Percentiles rank a stretch among this genome's conserved stretches.
phyloP scores from a whole-genome alignment of 2,113 vertebrate genomes.

The Marmota flaviventris region DNA sequence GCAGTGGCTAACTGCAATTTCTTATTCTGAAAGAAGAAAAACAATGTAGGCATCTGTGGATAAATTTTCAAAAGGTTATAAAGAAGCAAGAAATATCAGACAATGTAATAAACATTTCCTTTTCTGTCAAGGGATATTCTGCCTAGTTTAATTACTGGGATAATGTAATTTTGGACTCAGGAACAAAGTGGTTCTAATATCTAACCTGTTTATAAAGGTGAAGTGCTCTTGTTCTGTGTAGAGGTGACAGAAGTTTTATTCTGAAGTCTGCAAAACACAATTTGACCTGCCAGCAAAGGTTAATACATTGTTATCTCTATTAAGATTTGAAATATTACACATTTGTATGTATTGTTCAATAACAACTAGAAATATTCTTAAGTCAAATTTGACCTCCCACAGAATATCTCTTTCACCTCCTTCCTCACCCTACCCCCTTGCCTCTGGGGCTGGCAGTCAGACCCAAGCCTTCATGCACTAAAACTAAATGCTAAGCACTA shows the following conservation, averaged over 20 bases:
- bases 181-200: not conserved
- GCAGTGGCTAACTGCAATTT: not conserved
- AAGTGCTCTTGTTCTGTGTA: not conserved
- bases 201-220: not conserved
- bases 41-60: not conserved
- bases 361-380: not conserved
- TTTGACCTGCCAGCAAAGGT: not conserved
- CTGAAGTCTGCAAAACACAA: not conserved
- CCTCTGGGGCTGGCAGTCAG: too few relatives aligned
- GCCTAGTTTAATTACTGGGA: not conserved
- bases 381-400: not conserved
- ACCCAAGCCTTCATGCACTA: too few relatives aligned
- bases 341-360: conserved; percentile 34
- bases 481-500: too few relatives aligned
- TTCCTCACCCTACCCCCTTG: not conserved
- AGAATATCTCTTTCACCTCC: not conserved
- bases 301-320: not conserved
- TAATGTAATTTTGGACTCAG: not conserved
- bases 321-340: not conserved
- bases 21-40: not conserved
- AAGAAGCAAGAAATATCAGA: conserved; percentile 16
- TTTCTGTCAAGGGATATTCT: conserved; percentile 5
- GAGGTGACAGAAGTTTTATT: not conserved
- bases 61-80: conserved; percentile 12
- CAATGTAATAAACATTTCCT: not conserved